Evolutionary conservation across 2,888 invertebrate species (phyloP).

Genomic region (Apamea sordens): DNA sequence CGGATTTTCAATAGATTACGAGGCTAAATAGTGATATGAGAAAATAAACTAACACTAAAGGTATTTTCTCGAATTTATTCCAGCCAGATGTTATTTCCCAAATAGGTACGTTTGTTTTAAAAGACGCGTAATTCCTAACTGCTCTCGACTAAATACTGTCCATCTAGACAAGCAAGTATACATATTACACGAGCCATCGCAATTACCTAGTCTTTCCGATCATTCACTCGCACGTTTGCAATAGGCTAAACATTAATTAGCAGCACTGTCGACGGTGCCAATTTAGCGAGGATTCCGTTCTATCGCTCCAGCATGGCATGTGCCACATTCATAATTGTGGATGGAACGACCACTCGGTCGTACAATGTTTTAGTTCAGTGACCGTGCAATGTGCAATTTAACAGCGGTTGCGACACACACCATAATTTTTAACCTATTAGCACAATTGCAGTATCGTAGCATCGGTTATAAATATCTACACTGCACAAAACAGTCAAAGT

Average conservation of each 20-base stretch:
- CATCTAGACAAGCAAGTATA: neutral
- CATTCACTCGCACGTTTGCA: slow-evolving; percentile 32
- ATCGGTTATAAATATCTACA: slow-evolving; percentile 39
- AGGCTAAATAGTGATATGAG: neutral
- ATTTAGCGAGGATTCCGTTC: slow-evolving; percentile 74
- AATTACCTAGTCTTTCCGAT: slow-evolving; percentile 31
- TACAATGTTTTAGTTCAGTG: slow-evolving; percentile 82
- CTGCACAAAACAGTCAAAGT: too few relatives aligned
- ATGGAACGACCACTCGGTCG: slow-evolving; percentile 54
- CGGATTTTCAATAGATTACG: neutral
- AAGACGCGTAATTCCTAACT: slow-evolving; percentile 6
- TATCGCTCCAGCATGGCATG: slow-evolving; percentile 71
- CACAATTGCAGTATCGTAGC: slow-evolving; percentile 46
- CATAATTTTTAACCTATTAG: slow-evolving; percentile 68
- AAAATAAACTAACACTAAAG: neutral
- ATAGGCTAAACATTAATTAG: slow-evolving; percentile 69
- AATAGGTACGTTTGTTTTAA: neutral
- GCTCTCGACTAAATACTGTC: neutral
- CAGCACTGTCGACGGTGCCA: slow-evolving; percentile 70
- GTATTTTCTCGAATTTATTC: neutral
- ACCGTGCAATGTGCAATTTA: slow-evolving; percentile 81
- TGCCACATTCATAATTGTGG: slow-evolving; percentile 77
- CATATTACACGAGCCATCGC: slow-evolving; percentile 12
- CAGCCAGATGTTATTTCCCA: neutral
- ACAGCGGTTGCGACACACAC: slow-evolving; percentile 68